Evolutionary conservation across 2,797 vertebrate genomes (phyloP), one percentile per base, ranked within the genome.

Genomic region (Manis pentadactyla): DNA sequence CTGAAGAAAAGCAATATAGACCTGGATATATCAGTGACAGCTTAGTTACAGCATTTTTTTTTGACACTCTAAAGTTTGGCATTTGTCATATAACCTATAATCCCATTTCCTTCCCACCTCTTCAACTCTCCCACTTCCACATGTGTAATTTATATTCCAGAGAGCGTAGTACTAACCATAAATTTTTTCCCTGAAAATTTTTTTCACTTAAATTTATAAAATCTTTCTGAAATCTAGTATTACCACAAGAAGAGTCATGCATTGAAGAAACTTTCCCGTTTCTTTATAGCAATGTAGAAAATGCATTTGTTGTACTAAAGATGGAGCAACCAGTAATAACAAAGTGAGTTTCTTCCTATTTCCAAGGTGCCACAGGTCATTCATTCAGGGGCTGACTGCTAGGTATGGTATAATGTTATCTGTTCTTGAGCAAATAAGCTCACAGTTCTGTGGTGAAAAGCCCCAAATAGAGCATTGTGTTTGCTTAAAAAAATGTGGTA

Each of bases 151-250:
- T 75, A 46, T 31, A 49, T 81, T 82, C 93, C 53, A 74, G 46
- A 74, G 11, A 87, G 15, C 9, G 19, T 18, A 83, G 15, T 39
- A 66, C 9, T 42, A 93, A 55, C 14, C 3, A 23, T 57, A 8
- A 51, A 29, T 27, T 57, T 86, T 63, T 69, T 69, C 9, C 42
- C 29, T n/a, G 55, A 63, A 42, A 55, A 12, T 25, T 49, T n/a
- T 61, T 93, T 73, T n/a, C 19, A 31, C 53, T 96, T 87, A 90
- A 29, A 37, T 90, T 86, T 88, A n/a, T 2, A 81, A 75, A 95
- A 74, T 4, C 29, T 74, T 95, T 78, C 49, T 90, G 18, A 82
- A 93, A 46, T 81, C 23, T 49, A 85, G 8, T 25, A 66, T 79
- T 82, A 64, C 8, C 4, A 25, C 49, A 59, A 11, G 74, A 71